Evolutionary conservation across 2,888 invertebrate species (phyloP), one percentile per base, ranked within the genome.

Genomic region (Altica lythri): DNA sequence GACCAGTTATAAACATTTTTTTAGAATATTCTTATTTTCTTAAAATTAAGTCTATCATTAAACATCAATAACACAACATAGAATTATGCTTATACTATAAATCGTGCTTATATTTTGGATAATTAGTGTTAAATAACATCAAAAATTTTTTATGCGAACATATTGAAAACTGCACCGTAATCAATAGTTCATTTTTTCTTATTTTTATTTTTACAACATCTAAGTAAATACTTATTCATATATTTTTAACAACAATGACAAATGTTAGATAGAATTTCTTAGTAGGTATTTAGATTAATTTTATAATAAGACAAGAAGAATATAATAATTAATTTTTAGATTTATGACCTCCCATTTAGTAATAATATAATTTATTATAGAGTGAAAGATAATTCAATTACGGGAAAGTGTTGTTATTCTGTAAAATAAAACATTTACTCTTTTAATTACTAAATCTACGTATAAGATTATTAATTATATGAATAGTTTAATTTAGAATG

Each of bases 91-190:
- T 30, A 19, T 55, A 32, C 53, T 50, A 19, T 18, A 22, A 40
- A 57, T 49, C 61, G 66, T 67, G 67, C 66, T 61, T 56, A 59
- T 58, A 53, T 57, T 38, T n/a, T 29, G 57, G 57, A 38, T 12
- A 47, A 62, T 59, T 55, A 59, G 49, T 53, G 47, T 58, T 61
- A 60, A n/a, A n/a, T n/a, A 61, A 60, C 60, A 46, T 60, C 29
- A 12, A 57, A n/a, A n/a, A 60, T 63, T 61, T 62, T 64, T 65
- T 64, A 59, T 61, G 43, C 35, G 58, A 59, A 60, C 62, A 27
- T 40, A 54, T 57, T 57, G 59, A 59, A 63, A 59, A 61, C 68
- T 69, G 69, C 69, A 69, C 68, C 68, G 59, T 64, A 60, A 53
- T 59, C 63, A 62, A 52, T 57, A 27, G 40, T 34, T 60, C 61